A percentile compares a stretch with the other conserved stretches of the same genome.
phyloP scores from a whole-genome alignment of 1,140 invertebrate genomes.

The Drosophila funebris region DNA sequence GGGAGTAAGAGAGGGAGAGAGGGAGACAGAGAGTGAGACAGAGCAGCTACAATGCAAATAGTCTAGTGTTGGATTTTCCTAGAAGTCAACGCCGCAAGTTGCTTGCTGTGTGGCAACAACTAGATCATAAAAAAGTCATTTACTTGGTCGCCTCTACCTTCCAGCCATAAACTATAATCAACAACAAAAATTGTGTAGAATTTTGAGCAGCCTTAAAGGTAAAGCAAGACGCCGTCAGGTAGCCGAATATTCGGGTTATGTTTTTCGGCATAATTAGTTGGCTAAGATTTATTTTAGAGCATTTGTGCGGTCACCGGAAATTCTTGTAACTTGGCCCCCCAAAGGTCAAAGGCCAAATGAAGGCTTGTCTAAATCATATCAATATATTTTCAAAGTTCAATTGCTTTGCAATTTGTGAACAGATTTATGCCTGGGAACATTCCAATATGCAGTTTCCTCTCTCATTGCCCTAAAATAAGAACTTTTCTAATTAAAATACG shows the following conservation, averaged over 20 bases:
- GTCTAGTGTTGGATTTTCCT: conserved; percentile 1
- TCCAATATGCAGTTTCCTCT: neutral
- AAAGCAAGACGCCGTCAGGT: conserved; percentile 14
- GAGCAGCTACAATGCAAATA: conserved; percentile 37
- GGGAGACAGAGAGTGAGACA: neutral
- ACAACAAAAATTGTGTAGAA: conserved; percentile 25
- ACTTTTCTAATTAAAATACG: conserved; percentile 46
- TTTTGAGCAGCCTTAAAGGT: conserved; percentile 16
- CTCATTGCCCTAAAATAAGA: neutral
- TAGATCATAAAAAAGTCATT: conserved; percentile 56
- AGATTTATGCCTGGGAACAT: conserved; percentile 39
- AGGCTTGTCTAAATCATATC: neutral
- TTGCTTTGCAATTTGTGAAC: conserved; percentile 40
- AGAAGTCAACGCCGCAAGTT: conserved; percentile 4
- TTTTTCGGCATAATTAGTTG: conserved; percentile 44
- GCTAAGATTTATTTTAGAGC: conserved; percentile 26
- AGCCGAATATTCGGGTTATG: conserved; percentile 47
- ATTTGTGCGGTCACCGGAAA: conserved; percentile 57
- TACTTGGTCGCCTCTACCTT: conserved; percentile 13
- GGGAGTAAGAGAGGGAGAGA: neutral
- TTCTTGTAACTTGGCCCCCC: conserved; percentile 11
- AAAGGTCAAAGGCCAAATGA: neutral
- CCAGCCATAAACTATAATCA: conserved; percentile 45
- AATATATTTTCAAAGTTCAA: conserved; percentile 4
- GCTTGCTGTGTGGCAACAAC: conserved; percentile 40